phyloP scores from a whole-genome alignment of 2,797 vertebrate genomes.

The Acanthiza pusilla region DNA sequence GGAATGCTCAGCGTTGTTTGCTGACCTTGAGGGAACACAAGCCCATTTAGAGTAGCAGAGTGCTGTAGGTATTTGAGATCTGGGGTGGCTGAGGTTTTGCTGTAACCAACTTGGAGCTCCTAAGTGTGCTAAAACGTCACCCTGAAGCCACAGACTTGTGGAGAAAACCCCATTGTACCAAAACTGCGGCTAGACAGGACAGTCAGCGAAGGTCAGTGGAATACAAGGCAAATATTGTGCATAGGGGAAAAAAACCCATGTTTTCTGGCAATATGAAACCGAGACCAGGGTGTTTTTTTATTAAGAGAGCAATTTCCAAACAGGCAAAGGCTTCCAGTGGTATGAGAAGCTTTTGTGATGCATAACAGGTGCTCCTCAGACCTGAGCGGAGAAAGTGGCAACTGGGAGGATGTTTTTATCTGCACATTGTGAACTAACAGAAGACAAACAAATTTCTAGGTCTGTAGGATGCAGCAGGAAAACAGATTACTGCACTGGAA shows the following conservation, averaged over 20 bases:
- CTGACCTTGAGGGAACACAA: slow-evolving; percentile 27
- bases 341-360: background rate
- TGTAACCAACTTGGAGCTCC: background rate
- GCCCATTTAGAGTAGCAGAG: background rate
- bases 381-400: background rate
- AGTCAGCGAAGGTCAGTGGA: background rate
- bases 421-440: background rate
- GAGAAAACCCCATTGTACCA: slow-evolving; percentile 42
- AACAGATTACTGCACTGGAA: background rate
- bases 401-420: background rate
- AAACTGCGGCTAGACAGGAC: background rate
- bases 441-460: background rate
- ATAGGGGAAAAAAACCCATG: background rate
- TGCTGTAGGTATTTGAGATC: background rate
- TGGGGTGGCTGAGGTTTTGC: slow-evolving; percentile 28
- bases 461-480: background rate
- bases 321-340: background rate
- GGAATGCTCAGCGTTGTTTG: background rate
- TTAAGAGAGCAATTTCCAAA: background rate
- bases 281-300: background rate
- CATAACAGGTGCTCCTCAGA: slow-evolving; percentile 37
- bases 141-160: slow-evolving; percentile 13
- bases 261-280: background rate
- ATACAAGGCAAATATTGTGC: slow-evolving; percentile 41
- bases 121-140: background rate